Evolutionary conservation across 2,888 invertebrate genomes (phyloP).

Genomic region (Timema podura): DNA sequence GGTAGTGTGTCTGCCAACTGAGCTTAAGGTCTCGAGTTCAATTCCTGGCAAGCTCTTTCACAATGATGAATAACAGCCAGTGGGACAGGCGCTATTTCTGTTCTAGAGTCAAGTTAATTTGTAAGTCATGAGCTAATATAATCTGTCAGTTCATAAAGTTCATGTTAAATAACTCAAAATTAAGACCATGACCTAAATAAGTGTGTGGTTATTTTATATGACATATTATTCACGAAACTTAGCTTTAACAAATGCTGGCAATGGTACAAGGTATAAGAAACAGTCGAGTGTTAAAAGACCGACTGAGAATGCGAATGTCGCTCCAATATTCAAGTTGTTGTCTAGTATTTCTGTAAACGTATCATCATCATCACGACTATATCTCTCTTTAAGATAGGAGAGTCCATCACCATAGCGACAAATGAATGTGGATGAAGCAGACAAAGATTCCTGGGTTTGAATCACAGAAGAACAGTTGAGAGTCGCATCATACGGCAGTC

Average conservation of each 20-base stretch:
- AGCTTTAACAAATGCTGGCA: conserved; percentile 78
- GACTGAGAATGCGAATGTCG: conserved; percentile 76
- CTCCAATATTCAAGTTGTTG: conserved; percentile 72
- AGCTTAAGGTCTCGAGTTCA: too few relatives aligned
- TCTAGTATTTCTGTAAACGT: conserved; percentile 59
- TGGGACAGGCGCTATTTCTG: too few relatives aligned
- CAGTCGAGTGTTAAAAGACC: conserved; percentile 79
- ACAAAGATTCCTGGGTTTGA: conserved; percentile 45
- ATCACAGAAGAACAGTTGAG: conserved; percentile 56
- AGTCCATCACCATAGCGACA: conserved; percentile 69
- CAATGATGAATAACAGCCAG: too few relatives aligned
- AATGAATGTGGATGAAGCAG: conserved; percentile 41
- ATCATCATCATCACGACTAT: conserved; percentile 54
- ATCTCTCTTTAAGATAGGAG: conserved; percentile 67
- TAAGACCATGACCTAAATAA: too few relatives aligned
- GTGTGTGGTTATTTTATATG: not conserved
- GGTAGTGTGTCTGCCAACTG: too few relatives aligned
- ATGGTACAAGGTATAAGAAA: conserved; percentile 76
- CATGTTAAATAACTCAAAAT: too few relatives aligned
- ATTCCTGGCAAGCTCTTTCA: too few relatives aligned
- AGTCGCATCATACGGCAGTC: conserved; percentile 48
- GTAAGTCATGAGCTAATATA: too few relatives aligned
- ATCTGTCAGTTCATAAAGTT: too few relatives aligned
- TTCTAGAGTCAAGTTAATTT: too few relatives aligned
- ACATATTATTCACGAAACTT: conserved; percentile 72